Base-by-base conservation (phyloP, 2,888 invertebrate genomes). In the Oegoconia quadripuncta region DNA sequence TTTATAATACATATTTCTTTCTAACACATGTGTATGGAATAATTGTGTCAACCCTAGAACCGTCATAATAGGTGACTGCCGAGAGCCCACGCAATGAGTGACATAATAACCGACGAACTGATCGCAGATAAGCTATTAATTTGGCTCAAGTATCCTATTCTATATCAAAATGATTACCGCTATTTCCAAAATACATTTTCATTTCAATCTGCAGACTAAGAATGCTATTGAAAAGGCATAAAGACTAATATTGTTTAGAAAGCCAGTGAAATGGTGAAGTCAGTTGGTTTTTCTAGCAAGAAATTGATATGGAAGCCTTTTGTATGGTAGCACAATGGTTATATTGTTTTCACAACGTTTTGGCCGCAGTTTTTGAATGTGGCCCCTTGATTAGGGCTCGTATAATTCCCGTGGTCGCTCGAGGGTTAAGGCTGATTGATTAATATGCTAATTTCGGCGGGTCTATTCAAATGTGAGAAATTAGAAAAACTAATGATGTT, bases 41-140 rank as follows among this genome's bases (percentile, higher is more conserved):
- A n/a, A n/a, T n/a, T 18, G 34, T 41, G 41, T 9, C 77, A 81
- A 47, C 82, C 83, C 79, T 82, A 56, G 30, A 35, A 5, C 39
- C 31, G 15, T 34, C 32, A 54, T 61, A 59, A 70, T 64, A 69
- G 62, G 68, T 72, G 71, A 66, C 27, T 40, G 17, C 7, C 57
- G 50, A 59, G 62, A 69, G 52, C 72, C 70, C 62, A 65, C 69
- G 71, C 75, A 74, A 69, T 74, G 74, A 80, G 73, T 81, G 84
- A 81, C 79, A 80, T 75, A 80, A 81, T 78, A 79, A 78, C 76
- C 68, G 56, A 63, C 74, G 68, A 65, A 67, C 69, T 64, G 81
- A 82, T 82, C 71, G 55, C 54, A 72, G 84, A 84, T 86, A 82
- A 79, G 74, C 74, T 74, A 81, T 80, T 83, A 82, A 86, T 84